Evolutionary conservation across 2,113 vertebrate species (phyloP).

Genomic region (Cryptomyrus ogoouensis): DNA sequence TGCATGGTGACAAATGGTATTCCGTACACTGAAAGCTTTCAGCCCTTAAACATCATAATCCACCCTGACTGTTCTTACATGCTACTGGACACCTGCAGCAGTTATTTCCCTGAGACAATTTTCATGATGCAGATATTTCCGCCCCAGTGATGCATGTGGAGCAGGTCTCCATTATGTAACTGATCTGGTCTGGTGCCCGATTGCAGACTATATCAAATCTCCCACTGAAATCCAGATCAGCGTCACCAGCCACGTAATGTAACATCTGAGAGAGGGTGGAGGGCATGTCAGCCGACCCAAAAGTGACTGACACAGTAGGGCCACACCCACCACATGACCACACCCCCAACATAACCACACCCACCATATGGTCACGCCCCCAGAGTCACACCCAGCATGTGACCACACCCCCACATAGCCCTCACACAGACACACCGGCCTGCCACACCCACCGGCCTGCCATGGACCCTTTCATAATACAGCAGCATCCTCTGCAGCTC

Average conservation of each 20-base stretch:
- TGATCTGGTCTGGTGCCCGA: not conserved
- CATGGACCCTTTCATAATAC: conserved; percentile 73
- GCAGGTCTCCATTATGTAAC: not conserved
- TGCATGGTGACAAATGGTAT: not conserved
- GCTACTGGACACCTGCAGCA: not conserved
- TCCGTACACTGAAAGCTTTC: not conserved
- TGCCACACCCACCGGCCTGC: conserved; percentile 59
- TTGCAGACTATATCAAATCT: not conserved
- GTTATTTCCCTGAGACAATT: not conserved
- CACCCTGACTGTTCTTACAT: not conserved
- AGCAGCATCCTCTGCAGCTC: conserved; percentile 74
- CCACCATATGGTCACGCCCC: not conserved
- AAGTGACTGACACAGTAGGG: not conserved
- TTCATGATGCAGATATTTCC: not conserved
- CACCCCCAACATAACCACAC: not conserved
- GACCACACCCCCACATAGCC: not conserved
- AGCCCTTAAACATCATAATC: not conserved
- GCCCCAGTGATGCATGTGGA: not conserved
- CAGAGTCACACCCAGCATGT: not conserved
- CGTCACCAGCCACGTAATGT: not conserved
- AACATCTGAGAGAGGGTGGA: not conserved
- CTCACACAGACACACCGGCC: conserved; percentile 31
- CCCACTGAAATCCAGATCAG: not conserved
- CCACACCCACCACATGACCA: not conserved
- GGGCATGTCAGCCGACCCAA: not conserved